Base-by-base conservation (phyloP, 2,888 invertebrate genomes). In the Lagria hirta region DNA sequence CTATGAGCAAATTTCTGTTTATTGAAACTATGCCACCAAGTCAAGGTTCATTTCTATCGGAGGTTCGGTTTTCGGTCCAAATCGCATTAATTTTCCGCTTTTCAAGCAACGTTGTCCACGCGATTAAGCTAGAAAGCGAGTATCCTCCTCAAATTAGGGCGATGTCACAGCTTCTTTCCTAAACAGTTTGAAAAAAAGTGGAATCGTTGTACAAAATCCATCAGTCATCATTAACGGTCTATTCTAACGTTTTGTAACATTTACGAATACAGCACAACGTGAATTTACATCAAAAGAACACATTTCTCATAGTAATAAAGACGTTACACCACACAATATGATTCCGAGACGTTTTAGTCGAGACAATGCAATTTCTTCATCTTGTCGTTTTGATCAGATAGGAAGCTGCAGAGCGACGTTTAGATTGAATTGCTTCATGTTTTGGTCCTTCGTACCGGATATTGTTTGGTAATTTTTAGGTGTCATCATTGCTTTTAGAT, bases 101-200 rank as follows among this genome's bases (percentile, higher is more conserved):
- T 11, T 23, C 23, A 17, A 18, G 20, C 32, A 32, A 11, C 27
- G n/a, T n/a, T n/a, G 14, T 13, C 14, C 14, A 14, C 11, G n/a
- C 34, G 34, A 23, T 34, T 34, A 11, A 26, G 41, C 42, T 56
- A 56, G 55, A 56, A 56, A 56, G 55, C 55, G 55, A 49, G 52
- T 49, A 54, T 56, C 56, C 56, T 54, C 43, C 51, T 53, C 52
- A 54, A 54, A 51, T n/a, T 54, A 54, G 54, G 54, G 43, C 54
- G 55, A 46, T 51, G 52, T 56, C 54, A 52, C 51, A 50, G 50
- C 22, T 15, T 5, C 33, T 26, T 12, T 33, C 41, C 8, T 27
- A 41, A 21, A 43, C 42, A 35, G 34, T 29, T 20, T 10, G 26
- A 24, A 41, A 24, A 41, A 41, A 41, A 18, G 5, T 6, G 29